These are phyloP conservation scores for Cryptotis parvus DNA, from an alignment of 2,113 vertebrate species.

Conservation along the genomic window DNA sequence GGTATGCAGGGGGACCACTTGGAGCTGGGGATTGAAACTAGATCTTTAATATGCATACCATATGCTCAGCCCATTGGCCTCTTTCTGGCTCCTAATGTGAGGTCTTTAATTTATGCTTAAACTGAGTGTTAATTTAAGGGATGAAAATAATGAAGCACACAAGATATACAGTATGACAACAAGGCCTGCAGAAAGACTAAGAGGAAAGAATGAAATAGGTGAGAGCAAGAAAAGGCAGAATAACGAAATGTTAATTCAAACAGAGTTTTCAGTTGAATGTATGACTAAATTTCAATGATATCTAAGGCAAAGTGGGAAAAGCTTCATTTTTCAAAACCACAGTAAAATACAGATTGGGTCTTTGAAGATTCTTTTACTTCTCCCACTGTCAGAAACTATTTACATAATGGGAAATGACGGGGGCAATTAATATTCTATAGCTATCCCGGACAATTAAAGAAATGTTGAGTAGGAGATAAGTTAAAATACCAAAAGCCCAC, in stretches of 20 bases:
- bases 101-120: background rate
- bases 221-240: rapidly evolving
- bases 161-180: background rate
- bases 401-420: background rate
- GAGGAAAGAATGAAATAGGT: background rate
- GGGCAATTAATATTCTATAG: background rate
- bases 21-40: too few species aligned
- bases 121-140: background rate
- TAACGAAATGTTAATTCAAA: background rate
- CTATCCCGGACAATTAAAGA: background rate
- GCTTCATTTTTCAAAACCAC: background rate
- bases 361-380: background rate
- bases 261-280: background rate
- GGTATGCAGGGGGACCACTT: too few species aligned
- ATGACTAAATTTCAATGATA: background rate
- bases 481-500: background rate
- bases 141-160: background rate
- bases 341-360: background rate
- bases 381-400: background rate
- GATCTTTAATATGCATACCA: too few species aligned
- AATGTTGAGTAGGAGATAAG: background rate
- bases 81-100: background rate
- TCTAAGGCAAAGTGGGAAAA: background rate
- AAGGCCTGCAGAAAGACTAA: background rate
- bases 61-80: too few species aligned